These are phyloP conservation scores for Deroplatys truncata DNA, from an alignment of 2,888 invertebrate species.

Conservation along the genomic window DNA sequence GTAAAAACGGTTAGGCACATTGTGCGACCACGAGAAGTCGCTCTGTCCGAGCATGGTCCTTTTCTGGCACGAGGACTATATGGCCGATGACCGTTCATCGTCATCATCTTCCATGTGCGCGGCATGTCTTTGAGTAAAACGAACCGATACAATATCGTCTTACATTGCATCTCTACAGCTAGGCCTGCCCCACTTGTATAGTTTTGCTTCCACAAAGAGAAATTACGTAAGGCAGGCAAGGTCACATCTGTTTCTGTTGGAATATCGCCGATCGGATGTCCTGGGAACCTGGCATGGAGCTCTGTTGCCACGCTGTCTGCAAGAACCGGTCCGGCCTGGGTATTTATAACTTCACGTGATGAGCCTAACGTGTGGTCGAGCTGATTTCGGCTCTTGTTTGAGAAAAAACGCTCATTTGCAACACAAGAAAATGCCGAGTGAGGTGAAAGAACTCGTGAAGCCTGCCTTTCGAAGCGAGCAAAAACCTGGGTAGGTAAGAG, in stretches of 20 bases:
- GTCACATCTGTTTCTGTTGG: not conserved
- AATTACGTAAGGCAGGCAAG: not conserved
- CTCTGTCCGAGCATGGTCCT: too few species aligned
- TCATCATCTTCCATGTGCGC: not conserved
- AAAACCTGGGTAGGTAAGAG: too few species aligned
- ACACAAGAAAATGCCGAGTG: not conserved
- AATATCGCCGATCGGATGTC: conserved; percentile 10
- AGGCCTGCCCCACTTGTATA: not conserved
- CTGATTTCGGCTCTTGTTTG: not conserved
- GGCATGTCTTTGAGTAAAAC: not conserved
- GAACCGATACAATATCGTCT: not conserved
- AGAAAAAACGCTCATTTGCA: not conserved
- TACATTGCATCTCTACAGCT: not conserved
- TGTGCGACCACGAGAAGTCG: too few species aligned
- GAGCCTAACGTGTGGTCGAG: too few species aligned
- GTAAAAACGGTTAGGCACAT: too few species aligned
- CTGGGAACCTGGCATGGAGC: conserved; percentile 1
- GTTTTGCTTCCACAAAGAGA: not conserved
- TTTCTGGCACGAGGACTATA: too few species aligned
- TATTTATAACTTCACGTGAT: not conserved
- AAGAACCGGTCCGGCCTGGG: not conserved
- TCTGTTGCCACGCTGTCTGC: conserved; percentile 15
- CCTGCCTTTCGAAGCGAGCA: not conserved
- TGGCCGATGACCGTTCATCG: not conserved
- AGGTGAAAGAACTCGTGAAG: not conserved